Conservation (phyloP, 37 sponge, comb jelly and placozoan species). For the Spongia lamella region DNA sequence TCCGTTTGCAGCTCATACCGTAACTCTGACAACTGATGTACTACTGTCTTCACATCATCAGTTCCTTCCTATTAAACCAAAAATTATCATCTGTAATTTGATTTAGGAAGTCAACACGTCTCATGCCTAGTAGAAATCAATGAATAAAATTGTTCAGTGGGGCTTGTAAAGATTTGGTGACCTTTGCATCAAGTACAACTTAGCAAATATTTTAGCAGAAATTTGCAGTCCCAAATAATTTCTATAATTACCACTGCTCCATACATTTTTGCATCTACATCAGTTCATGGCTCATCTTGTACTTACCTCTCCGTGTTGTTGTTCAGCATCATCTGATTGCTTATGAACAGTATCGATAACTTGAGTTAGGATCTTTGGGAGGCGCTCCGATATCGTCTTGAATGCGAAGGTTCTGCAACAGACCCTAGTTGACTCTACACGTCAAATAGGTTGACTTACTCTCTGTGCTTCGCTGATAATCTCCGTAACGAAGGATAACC, state of each 20-base stretch:
- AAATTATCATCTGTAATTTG: neutral
- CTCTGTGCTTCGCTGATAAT: conserved; percentile 64
- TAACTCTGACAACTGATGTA: conserved; percentile 76
- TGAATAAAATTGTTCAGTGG: too few relatives aligned
- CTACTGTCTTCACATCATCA: conserved; percentile 69
- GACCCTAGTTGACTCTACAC: neutral
- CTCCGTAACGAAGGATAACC: conserved; percentile 67
- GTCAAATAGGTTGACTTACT: conserved; percentile 44
- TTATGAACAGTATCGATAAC: conserved; percentile 80
- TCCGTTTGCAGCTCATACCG: conserved; percentile 88
- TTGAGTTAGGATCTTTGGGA: conserved; percentile 86
- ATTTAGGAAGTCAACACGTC: neutral
- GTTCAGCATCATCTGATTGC: neutral
- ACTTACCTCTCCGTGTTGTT: conserved; percentile 53
- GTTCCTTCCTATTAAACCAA: conserved; percentile 50
- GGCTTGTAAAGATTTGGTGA: too few relatives aligned
- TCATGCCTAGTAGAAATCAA: too few relatives aligned
- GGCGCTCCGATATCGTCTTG: conserved; percentile 83
- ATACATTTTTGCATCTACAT: too few relatives aligned
- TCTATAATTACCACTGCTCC: too few relatives aligned
- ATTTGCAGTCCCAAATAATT: too few relatives aligned
- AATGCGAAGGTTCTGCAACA: conserved; percentile 88
- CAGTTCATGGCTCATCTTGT: too few relatives aligned
- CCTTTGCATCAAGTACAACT: too few relatives aligned
- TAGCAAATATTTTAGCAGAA: too few relatives aligned